Evolutionary conservation across 1,140 invertebrate species (phyloP), one percentile per base, ranked within the genome.

Genomic region (Mercenaria mercenaria): DNA sequence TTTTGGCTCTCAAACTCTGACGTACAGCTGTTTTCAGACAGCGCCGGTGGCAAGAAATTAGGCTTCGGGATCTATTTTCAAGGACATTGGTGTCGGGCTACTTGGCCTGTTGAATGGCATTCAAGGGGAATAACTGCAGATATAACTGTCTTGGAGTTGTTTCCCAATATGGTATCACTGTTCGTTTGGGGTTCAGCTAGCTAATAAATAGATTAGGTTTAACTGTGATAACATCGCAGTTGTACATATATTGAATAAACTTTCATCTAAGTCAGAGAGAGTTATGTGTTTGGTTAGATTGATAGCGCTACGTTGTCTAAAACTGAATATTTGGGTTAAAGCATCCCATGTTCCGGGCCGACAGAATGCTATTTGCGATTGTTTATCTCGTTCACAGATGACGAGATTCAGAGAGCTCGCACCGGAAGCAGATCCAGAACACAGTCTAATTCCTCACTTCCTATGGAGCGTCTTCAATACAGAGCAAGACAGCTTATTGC

Each of bases 181-280:
- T 34, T 23, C 34, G 41, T 77, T 39, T 59, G 69, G 47, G 84
- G 69, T 18, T 8, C 43, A 47, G 43, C 43, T 47, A 15, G 6
- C 15, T 10, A 41, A 83, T 29, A 83, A 83, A 67, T 67, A 67
- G 37, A 67, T 83, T 15, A 10, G 20, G 8, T 83, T 83, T 34
- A 6, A 64, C 56, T 64, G 80, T 29, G 80, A 83, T 47, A 83
- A 83, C 39, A 83, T 83, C 0, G 82, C 82, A 50, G 41, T 84
- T 29, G 43, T 47, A 8, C 43, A 47, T 47, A 47, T 47, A 47
- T 47, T 47, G 15, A 47, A 47, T 47, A 26, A 43, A 18, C 72
- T 4, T 43, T 64, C n/a, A n/a, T n/a, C n/a, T n/a, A n/a, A n/a
- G n/a, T n/a, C n/a, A n/a, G 13, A 50, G 0, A 10, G 23, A 26